These are phyloP conservation scores for Gymnoscelis rufifasciata DNA, from an alignment of 2,888 invertebrate genomes.

Conservation along the genomic window DNA sequence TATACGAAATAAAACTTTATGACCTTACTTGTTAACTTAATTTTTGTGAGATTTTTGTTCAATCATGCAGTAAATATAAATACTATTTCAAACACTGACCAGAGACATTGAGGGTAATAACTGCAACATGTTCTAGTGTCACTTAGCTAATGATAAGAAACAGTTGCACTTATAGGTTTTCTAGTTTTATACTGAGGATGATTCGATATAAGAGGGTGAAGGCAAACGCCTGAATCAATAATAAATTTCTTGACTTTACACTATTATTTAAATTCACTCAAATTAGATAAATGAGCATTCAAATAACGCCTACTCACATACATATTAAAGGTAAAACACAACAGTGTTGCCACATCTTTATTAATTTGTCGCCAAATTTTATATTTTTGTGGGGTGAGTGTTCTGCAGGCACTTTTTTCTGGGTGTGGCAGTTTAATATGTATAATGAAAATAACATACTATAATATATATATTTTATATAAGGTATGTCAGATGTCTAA, in stretches of 20 bases:
- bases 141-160: conserved; percentile 20
- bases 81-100: conserved; percentile 10
- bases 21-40: too few relatives aligned
- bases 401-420: too few relatives aligned
- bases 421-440: too few relatives aligned
- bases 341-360: too few relatives aligned
- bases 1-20: too few relatives aligned
- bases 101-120: conserved; percentile 13
- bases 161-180: conserved; percentile 10
- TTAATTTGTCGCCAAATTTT: too few relatives aligned
- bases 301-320: not conserved
- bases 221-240: conserved; percentile 21
- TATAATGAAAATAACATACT: too few relatives aligned
- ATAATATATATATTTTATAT: too few relatives aligned
- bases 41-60: too few relatives aligned
- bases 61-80: not conserved
- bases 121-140: not conserved
- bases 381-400: too few relatives aligned
- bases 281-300: conserved; percentile 3
- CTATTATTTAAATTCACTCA: conserved; percentile 8
- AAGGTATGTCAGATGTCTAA: too few relatives aligned
- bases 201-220: conserved; percentile 22
- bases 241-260: conserved; percentile 19
- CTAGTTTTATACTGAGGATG: conserved; percentile 20
- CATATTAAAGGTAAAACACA: not conserved